Percentiles rank a stretch among this genome's conserved stretches.
Conservation (phyloP, 2,797 vertebrate species). For the Gymnodraco acuticeps region DNA sequence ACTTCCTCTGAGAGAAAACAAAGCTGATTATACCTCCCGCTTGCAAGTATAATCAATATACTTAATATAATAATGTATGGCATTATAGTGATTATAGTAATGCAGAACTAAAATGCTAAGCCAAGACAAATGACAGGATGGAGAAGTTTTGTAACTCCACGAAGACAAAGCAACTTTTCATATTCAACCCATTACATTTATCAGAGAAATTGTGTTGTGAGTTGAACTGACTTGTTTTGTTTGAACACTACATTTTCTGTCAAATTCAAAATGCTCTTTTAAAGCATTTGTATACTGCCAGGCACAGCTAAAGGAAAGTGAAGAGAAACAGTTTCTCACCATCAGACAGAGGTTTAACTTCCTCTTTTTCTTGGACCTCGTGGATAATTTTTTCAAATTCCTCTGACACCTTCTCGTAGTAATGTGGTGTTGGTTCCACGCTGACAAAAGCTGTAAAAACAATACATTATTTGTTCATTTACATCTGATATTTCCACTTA, state of each 20-base stretch:
- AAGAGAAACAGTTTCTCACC: constrained; percentile 57
- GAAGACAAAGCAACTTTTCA: not conserved
- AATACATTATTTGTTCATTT: constrained; percentile 8
- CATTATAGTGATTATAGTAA: not conserved
- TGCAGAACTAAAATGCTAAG: no score
- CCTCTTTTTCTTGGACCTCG: constrained; percentile 81
- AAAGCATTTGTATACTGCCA: not conserved
- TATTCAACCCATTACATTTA: not conserved
- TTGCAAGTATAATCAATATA: not conserved
- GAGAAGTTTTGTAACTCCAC: not conserved
- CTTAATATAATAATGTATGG: not conserved
- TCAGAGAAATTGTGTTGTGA: not conserved
- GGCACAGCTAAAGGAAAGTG: not conserved
- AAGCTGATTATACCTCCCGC: not conserved
- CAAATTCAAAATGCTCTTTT: not conserved
- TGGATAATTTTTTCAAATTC: constrained; percentile 86
- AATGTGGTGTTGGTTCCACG: constrained; percentile 74
- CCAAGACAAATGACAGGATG: not conserved
- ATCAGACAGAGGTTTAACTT: constrained; percentile 62
- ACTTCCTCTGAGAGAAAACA: constrained; percentile 80
- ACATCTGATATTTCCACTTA: not conserved
- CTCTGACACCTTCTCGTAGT: constrained; percentile 85
- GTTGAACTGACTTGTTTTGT: not conserved
- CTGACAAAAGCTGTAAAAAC: constrained; percentile 62
- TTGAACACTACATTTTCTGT: not conserved